Evolutionary conservation across 2,113 vertebrate species (phyloP).

Genomic region (Phyllopteryx taeniolatus): DNA sequence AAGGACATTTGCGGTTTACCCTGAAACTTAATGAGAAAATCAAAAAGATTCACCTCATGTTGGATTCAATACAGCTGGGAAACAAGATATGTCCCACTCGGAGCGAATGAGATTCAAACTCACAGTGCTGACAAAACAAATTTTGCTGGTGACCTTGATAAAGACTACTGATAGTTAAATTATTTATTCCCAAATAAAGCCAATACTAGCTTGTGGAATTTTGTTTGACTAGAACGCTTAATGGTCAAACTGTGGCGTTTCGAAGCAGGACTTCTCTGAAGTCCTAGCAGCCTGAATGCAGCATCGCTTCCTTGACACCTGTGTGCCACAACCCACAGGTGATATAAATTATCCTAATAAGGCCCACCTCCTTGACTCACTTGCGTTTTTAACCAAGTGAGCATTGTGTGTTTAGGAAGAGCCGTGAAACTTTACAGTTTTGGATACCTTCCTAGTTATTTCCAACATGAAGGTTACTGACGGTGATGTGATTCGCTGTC

Average conservation of each 20-base stretch:
- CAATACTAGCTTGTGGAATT: background rate
- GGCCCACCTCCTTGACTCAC: background rate
- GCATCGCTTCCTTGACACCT: constrained; percentile 17
- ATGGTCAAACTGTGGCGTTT: too few species aligned
- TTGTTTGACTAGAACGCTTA: background rate
- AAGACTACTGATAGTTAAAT: background rate
- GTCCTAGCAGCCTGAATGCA: constrained; percentile 32
- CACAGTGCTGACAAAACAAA: background rate
- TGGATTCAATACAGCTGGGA: background rate
- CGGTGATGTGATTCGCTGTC: constrained; percentile 67
- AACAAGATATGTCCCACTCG: background rate
- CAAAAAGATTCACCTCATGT: background rate
- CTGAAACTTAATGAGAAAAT: background rate
- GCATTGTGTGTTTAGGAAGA: background rate
- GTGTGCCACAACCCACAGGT: constrained; percentile 28
- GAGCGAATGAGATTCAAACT: background rate
- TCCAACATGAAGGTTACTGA: constrained; percentile 55
- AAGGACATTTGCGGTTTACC: background rate
- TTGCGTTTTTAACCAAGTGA: background rate
- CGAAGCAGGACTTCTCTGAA: background rate
- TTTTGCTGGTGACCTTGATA: background rate
- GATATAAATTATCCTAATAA: constrained; percentile 30
- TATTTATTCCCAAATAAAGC: background rate
- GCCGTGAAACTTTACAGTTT: background rate
- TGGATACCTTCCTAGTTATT: background rate